Percentiles rank a stretch among this genome's conserved stretches.
Evolutionary conservation across 2,797 vertebrate genomes (phyloP).

Genomic region (Molossus alvarezi): DNA sequence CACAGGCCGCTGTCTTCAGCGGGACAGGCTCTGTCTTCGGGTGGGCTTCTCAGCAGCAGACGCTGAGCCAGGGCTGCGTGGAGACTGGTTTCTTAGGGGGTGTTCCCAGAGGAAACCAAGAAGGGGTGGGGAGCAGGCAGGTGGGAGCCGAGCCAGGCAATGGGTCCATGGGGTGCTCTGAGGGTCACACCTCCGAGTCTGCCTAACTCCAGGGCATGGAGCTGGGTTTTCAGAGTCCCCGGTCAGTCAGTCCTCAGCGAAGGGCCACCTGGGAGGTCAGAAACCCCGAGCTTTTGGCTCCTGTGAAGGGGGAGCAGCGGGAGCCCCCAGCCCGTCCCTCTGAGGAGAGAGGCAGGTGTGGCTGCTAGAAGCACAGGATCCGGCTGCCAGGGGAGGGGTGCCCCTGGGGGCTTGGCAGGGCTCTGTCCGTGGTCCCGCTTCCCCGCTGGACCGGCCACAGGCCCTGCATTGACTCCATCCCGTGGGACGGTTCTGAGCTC

Average conservation of each 20-base stretch:
- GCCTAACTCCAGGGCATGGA: not conserved
- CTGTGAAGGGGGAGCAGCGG: not conserved
- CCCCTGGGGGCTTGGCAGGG: not conserved
- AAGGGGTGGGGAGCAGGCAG: not conserved
- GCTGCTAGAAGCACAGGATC: not conserved
- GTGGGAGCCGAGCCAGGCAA: not conserved
- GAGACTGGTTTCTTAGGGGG: not conserved
- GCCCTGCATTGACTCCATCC: rapidly evolving
- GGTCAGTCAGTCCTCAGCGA: not conserved
- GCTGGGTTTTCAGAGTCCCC: not conserved
- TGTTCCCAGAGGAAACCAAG: not conserved
- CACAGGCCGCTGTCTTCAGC: not conserved
- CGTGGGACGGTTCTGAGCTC: not conserved
- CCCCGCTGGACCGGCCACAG: rapidly evolving
- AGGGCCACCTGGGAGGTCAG: not conserved
- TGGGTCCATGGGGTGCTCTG: not conserved
- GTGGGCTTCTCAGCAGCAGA: not conserved
- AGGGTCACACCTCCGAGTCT: not conserved
- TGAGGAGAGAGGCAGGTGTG: too few relatives aligned
- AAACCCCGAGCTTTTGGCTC: not conserved
- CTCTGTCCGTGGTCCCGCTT: not conserved
- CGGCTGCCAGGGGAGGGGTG: not conserved
- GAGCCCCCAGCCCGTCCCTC: too few relatives aligned
- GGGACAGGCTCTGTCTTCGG: not conserved
- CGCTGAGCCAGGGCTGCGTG: not conserved